A percentile compares a stretch with the other conserved stretches of the same genome.
phyloP scores from a whole-genome alignment of 2,797 vertebrate genomes.

The Rallus crepitans region DNA sequence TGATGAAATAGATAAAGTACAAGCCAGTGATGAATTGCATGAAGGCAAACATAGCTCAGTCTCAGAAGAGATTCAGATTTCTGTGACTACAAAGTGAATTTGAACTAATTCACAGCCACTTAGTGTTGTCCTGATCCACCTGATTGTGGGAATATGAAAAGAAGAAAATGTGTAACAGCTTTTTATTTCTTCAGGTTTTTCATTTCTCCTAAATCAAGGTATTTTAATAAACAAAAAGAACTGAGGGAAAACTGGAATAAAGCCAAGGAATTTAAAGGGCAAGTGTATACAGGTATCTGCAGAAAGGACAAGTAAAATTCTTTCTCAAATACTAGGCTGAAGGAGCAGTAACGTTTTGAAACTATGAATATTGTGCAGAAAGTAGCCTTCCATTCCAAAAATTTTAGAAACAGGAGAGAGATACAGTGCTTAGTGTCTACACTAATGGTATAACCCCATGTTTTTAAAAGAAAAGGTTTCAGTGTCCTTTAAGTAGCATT shows the following conservation, averaged over 20 bases:
- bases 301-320: neutral
- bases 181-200: neutral
- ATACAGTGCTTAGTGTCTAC: neutral
- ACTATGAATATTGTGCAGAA: neutral
- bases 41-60: neutral
- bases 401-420: neutral
- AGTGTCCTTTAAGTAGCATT: neutral
- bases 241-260: neutral
- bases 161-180: neutral
- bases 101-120: neutral
- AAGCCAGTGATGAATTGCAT: neutral
- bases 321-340: neutral
- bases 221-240: neutral
- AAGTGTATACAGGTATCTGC: neutral
- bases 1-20: neutral
- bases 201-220: neutral
- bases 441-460: neutral
- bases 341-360: neutral
- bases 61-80: neutral
- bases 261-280: neutral
- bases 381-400: neutral
- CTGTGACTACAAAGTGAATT: neutral
- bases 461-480: neutral
- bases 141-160: neutral
- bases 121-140: neutral